These are phyloP conservation scores for Coracopsis vasa DNA, from an alignment of 2,113 vertebrate species.

Conservation along the genomic window DNA sequence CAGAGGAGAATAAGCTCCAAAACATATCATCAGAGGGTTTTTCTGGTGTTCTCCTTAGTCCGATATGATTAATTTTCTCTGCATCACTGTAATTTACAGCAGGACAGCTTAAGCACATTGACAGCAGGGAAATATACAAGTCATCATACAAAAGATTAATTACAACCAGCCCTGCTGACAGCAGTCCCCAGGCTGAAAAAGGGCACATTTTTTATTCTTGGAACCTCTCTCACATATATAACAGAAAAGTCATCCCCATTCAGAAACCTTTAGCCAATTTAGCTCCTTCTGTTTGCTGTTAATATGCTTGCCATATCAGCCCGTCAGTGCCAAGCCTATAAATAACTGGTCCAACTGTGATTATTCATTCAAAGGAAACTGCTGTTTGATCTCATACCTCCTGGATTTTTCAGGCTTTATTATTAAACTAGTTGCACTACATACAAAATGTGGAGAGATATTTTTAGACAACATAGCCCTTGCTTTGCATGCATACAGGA, in stretches of 20 bases:
- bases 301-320: conserved; percentile 14
- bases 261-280: conserved; percentile 48
- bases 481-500: background rate
- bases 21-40: background rate
- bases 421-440: background rate
- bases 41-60: background rate
- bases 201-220: conserved; percentile 32
- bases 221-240: background rate
- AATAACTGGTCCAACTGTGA: conserved; percentile 39
- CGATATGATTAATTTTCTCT: conserved; percentile 12
- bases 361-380: conserved; percentile 25
- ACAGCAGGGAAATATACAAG: background rate
- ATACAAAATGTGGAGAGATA: background rate
- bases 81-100: conserved; percentile 4
- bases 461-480: background rate
- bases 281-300: conserved; percentile 57
- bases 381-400: conserved; percentile 6
- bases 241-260: background rate
- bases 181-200: conserved; percentile 25
- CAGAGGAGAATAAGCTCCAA: background rate
- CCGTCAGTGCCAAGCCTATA: background rate
- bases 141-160: conserved; percentile 32
- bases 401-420: background rate
- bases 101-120: background rate
- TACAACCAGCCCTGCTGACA: background rate